phyloP scores from a whole-genome alignment of 2,888 invertebrate species.

The Andrena praecox region DNA sequence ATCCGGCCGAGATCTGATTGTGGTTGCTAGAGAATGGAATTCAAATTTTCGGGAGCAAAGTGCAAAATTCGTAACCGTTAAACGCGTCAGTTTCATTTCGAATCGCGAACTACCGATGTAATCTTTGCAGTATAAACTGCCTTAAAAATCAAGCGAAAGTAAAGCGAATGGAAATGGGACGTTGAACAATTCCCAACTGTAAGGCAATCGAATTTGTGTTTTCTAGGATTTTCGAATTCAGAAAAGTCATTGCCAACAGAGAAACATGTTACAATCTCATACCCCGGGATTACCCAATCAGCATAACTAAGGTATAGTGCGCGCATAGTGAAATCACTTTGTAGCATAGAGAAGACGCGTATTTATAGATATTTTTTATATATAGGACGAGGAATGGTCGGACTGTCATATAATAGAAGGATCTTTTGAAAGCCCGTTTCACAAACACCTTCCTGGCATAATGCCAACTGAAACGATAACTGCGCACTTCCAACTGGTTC shows the following conservation, averaged over 20 bases:
- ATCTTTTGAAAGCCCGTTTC: conserved; percentile 94
- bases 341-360: not conserved
- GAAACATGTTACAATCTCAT: conserved; percentile 93
- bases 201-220: conserved; percentile 57
- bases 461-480: conserved; percentile 93
- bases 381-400: conserved; percentile 90
- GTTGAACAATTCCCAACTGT: not conserved
- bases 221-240: conserved; percentile 95
- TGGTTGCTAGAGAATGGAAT: too few species aligned
- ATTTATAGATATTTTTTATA: conserved; percentile 1
- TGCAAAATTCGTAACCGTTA: too few species aligned
- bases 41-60: too few species aligned
- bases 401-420: conserved; percentile 94
- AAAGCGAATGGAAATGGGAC: too few species aligned
- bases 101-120: too few species aligned
- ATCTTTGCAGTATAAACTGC: too few species aligned
- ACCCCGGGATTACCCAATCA: conserved; percentile 93
- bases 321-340: not conserved
- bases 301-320: conserved; percentile 91
- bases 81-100: too few species aligned
- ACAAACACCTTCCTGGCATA: conserved; percentile 92
- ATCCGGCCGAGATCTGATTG: too few species aligned
- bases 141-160: too few species aligned
- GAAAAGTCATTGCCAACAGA: conserved; percentile 94
- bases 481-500: conserved; percentile 93